A percentile compares a stretch with the other conserved stretches of the same genome.
Conservation (phyloP, 2,888 invertebrate genomes). For the Neoscelio sp. region DNA sequence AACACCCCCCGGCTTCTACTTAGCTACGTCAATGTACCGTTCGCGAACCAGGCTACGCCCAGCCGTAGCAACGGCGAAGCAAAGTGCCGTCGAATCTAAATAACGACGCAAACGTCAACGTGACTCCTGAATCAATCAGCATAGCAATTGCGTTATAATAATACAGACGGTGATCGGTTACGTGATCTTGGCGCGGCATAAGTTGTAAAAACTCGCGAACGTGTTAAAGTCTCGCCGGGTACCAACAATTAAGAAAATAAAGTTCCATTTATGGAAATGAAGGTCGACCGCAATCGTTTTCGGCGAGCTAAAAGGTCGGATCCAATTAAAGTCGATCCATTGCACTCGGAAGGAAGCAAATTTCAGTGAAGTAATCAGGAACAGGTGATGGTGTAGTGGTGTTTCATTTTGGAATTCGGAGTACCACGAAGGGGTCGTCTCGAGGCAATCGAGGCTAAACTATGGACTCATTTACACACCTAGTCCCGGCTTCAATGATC, state of each 20-base stretch:
- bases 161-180: not conserved
- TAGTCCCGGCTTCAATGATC: conserved; percentile 75
- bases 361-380: conserved; percentile 60
- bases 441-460: conserved; percentile 80
- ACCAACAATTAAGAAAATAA: conserved; percentile 37
- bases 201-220: conserved; percentile 14
- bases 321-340: conserved; percentile 68
- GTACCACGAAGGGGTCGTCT: conserved; percentile 78
- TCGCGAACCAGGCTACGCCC: conserved; percentile 64
- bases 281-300: conserved; percentile 56
- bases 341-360: conserved; percentile 53
- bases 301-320: conserved; percentile 45
- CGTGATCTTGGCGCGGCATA: conserved; percentile 11
- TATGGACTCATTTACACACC: conserved; percentile 82
- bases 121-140: conserved; percentile 13
- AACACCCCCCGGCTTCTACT: conserved; percentile 60
- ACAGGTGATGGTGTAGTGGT: conserved; percentile 42
- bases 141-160: conserved; percentile 14
- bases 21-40: conserved; percentile 68
- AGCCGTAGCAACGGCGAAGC: conserved; percentile 73
- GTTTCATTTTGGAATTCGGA: conserved; percentile 71
- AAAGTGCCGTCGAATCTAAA: conserved; percentile 74
- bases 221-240: conserved; percentile 8
- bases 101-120: conserved; percentile 47
- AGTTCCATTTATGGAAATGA: conserved; percentile 57